A percentile compares a stretch with the other conserved stretches of the same genome.
Evolutionary conservation across 2,797 vertebrate genomes (phyloP).

Genomic region (Calcarius lapponicus): DNA sequence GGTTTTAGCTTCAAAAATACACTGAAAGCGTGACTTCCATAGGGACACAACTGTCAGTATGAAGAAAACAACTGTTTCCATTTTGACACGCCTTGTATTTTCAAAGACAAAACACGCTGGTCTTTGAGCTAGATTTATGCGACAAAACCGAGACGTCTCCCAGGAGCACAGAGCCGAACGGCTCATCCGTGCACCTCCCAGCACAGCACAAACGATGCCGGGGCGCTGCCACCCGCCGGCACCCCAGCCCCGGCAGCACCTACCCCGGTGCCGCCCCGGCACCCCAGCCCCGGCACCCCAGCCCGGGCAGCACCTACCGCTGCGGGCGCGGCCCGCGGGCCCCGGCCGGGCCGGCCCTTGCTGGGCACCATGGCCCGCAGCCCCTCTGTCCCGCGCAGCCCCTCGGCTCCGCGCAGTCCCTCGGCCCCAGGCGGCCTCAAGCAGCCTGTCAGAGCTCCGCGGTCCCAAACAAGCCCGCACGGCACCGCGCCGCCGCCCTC

Average conservation of each 20-base stretch:
- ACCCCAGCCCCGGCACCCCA: too few relatives aligned
- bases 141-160: rapidly evolving
- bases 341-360: conserved; percentile 69
- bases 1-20: background rate
- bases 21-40: rapidly evolving
- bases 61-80: background rate
- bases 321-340: conserved; percentile 28
- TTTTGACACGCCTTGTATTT: rapidly evolving
- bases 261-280: too few relatives aligned
- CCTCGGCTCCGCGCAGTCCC: background rate
- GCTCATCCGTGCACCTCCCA: rapidly evolving
- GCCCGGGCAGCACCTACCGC: background rate
- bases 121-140: rapidly evolving
- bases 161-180: rapidly evolving
- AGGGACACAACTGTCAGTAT: rapidly evolving
- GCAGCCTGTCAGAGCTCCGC: background rate
- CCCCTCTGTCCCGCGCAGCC: background rate
- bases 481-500: background rate
- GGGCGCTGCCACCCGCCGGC: background rate
- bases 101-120: background rate
- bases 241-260: background rate
- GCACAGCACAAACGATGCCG: rapidly evolving
- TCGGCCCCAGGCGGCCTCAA: background rate
- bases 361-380: conserved; percentile 74
- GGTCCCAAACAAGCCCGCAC: background rate